Evolutionary conservation across 2,888 invertebrate genomes (phyloP), one percentile per base, ranked within the genome.

Genomic region (Philhelius pedissequus): DNA sequence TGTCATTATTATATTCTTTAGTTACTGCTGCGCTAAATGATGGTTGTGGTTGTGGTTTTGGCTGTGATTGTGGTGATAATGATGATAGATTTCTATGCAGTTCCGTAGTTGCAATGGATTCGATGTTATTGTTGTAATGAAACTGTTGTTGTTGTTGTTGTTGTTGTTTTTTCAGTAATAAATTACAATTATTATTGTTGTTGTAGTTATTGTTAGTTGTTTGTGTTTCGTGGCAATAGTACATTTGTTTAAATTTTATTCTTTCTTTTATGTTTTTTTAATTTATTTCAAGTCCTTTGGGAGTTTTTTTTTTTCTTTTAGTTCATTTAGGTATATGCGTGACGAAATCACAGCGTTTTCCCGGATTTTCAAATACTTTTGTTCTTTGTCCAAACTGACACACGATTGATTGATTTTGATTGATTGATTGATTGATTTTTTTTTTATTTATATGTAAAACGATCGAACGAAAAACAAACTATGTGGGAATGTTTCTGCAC

Each of bases 401-500:
- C 48, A 52, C 68, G 54, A 80, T 40, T 74, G 76, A 71, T 69
- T 75, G 38, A 45, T 60, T 40, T 69, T 75, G 38, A 45, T 60
- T 40, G 54, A 80, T 40, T 74, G 76, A 71, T 69, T 75, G 38
- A 45, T 60, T 40, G 40, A 43, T 27, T 35, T 76, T 25, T 60
- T 68, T 54, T 35, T 64, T 71, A 58, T 68, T 73, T 60, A 43
- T 58, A 84, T 80, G 79, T 71, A 80, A 75, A 84, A 79, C 79
- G 74, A 84, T 71, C 84, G 66, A 84, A 84, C 70, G 75, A 84
- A 79, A 58, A 70, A 70, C 75, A 66, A 70, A 75, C 70, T 84
- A 84, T 84, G 84, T 84, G 84, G 84, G 84, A 84, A 79, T 84
- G 84, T 80, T 84, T 84, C 84, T 84, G 84, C 75, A 84, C 80